Base-by-base conservation (phyloP, 2,797 vertebrate species). In the Euphonia xanthogaster region DNA sequence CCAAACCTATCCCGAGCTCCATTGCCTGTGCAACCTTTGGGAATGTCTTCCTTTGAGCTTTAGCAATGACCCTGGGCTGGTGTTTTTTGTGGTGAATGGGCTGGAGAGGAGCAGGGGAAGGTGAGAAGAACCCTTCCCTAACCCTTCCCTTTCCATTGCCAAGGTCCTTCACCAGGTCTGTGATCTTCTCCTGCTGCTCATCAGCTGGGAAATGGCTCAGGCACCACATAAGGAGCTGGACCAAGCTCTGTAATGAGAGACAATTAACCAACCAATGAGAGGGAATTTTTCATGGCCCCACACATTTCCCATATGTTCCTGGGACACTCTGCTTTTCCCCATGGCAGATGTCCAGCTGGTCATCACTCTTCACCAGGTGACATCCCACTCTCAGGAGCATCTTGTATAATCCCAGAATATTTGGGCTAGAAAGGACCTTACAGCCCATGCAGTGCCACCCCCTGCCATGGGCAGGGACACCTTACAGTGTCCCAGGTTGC, bases 41-140 rank as follows among this genome's bases (percentile, higher is more conserved):
- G 75, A 86, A 62, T 30, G n/a, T 78, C 70, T 84, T 31, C 54
- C 78, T 95, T 83, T 97, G 88, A 82, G 84, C 75, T 82, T 75
- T 76, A 53, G 16, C 60, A 71, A 88, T 88, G 74, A 77, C 66
- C 67, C 67, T 15, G 45, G 30, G 62, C 73, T 93, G 78, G 77
- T 76, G 80, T 8, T 0, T 61, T 78, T 60, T 50, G 67, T 45
- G 79, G 66, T 47, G 51, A 61, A 76, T 31, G 61, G 71, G 72
- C 31, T 17, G 58, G 66, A 55, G 50, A 79, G 67, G 72, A 81
- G 74, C 18, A 21, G 60, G 13, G 45, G 13, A 31, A 50, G 61
- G 37, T 60, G 84, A 82, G 73, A 16, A 58, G 72, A 65, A 21
- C 48, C 14, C n/a, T 90, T 72, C 37, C 81, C 74, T 19, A 44